Percentiles rank a stretch among this genome's conserved stretches.
Conservation (phyloP, 2,797 vertebrate genomes). For the Paratrypauchen microcephalus region DNA sequence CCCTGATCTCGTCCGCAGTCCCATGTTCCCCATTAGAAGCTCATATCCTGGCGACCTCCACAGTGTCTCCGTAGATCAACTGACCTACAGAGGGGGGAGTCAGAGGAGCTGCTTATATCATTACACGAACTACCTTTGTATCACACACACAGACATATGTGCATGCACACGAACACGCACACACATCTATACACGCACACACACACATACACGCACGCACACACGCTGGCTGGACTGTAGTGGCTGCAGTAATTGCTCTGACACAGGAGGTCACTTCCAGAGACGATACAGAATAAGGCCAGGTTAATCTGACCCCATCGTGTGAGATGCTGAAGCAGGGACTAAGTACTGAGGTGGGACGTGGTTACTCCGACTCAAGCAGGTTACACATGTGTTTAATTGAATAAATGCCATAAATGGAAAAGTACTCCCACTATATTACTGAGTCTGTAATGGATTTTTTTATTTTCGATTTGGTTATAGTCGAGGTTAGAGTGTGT, state of each 20-base stretch:
- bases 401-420: not conserved
- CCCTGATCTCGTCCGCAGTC: constrained; percentile 29
- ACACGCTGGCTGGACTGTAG: constrained; percentile 37
- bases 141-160: constrained; percentile 9
- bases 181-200: not conserved
- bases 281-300: constrained; percentile 68
- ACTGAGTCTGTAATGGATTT: not conserved
- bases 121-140: constrained; percentile 41
- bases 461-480: not conserved
- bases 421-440: not conserved
- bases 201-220: constrained; percentile 24
- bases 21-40: constrained; percentile 64
- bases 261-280: constrained; percentile 71
- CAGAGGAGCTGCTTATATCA: constrained; percentile 68
- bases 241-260: constrained; percentile 70
- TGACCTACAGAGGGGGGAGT: constrained; percentile 68
- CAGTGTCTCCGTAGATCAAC: constrained; percentile 62
- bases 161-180: constrained; percentile 1
- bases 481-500: not conserved
- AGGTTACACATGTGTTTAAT: not conserved
- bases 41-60: constrained; percentile 68
- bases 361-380: not conserved
- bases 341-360: constrained; percentile 12
- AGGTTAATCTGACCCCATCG: constrained; percentile 55
- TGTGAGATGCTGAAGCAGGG: constrained; percentile 1